Evolutionary conservation across 2,113 vertebrate species (phyloP).

Genomic region (Brachypteracias leptosomus): DNA sequence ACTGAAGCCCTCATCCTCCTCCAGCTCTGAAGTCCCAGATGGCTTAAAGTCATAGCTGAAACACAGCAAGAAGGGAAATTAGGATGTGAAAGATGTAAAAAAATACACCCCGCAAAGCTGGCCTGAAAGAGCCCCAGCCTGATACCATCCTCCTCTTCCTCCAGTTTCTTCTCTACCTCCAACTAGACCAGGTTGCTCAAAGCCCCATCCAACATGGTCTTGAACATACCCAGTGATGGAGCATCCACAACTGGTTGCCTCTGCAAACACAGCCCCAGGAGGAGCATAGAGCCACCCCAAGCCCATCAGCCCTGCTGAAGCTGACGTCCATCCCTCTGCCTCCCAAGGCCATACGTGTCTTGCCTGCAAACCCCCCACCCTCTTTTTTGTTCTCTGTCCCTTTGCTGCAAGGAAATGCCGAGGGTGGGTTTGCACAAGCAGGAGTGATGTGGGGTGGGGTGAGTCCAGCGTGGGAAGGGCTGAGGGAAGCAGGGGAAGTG

Average conservation of each 20-base stretch:
- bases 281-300: neutral
- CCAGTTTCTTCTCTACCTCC: neutral
- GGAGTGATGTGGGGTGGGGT: neutral
- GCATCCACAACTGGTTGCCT: neutral
- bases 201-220: no score
- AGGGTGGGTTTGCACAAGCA: neutral
- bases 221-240: no score
- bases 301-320: neutral
- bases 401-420: neutral
- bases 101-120: neutral
- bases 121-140: neutral
- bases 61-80: neutral
- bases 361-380: neutral
- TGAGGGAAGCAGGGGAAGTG: neutral
- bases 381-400: no score
- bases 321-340: neutral
- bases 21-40: slow-evolving; percentile 69
- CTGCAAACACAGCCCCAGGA: neutral
- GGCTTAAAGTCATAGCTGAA: slow-evolving; percentile 76
- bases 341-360: neutral
- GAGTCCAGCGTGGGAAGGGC: neutral
- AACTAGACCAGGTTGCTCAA: no score
- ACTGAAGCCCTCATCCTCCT: slow-evolving; percentile 91
- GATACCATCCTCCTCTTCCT: neutral
- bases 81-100: neutral